These are phyloP conservation scores for Melopsittacus undulatus DNA, from an alignment of 2,797 vertebrate genomes.

Conservation along the genomic window DNA sequence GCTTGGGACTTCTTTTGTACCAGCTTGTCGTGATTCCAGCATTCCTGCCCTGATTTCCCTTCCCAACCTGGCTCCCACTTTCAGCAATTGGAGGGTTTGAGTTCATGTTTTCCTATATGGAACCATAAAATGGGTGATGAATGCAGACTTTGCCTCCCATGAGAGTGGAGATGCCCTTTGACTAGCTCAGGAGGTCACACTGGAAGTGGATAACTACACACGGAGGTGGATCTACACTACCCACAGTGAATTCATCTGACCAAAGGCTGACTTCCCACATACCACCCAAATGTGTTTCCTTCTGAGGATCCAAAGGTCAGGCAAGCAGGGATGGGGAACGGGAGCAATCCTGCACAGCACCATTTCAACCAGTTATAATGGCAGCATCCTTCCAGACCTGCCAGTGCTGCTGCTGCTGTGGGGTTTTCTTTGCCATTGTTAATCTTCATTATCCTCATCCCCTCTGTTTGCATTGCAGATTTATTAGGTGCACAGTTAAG, in stretches of 20 bases:
- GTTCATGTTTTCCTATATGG: not conserved
- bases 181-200: not conserved
- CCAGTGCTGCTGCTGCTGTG: not conserved
- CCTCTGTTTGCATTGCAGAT: slow-evolving; percentile 71
- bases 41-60: not conserved
- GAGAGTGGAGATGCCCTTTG: rapidly evolving
- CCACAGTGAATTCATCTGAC: rapidly evolving
- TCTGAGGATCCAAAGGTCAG: slow-evolving; percentile 1
- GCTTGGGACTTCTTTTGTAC: not conserved
- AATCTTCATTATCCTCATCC: not conserved
- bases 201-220: rapidly evolving
- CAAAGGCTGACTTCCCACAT: not conserved
- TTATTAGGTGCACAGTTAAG: slow-evolving; percentile 73
- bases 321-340: not conserved
- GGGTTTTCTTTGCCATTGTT: slow-evolving; percentile 12
- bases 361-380: not conserved
- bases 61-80: not conserved
- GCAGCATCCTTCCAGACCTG: slow-evolving; percentile 43
- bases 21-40: not conserved
- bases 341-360: not conserved
- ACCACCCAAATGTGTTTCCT: not conserved
- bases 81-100: not conserved
- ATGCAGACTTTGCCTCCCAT: not conserved
- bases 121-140: not conserved
- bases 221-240: rapidly evolving